These are phyloP conservation scores for Mus spretus DNA, from an alignment of 2,797 vertebrate genomes.

Conservation along the genomic window DNA sequence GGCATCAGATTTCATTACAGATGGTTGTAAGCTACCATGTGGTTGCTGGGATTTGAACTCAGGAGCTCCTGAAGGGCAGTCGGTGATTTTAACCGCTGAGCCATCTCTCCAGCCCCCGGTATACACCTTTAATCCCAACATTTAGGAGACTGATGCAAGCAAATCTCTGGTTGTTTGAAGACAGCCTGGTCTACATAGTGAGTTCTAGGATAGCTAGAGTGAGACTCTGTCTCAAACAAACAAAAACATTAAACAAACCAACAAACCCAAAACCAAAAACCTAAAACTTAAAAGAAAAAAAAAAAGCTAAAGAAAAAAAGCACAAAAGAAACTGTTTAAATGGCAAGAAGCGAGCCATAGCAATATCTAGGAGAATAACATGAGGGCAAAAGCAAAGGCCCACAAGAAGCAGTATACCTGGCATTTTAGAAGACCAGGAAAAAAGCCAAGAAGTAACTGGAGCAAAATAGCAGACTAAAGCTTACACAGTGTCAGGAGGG, in stretches of 20 bases:
- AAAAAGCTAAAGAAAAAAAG: not conserved
- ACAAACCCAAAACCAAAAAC: not conserved
- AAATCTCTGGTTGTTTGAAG: not conserved
- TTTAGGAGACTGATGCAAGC: not conserved
- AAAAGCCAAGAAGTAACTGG: not conserved
- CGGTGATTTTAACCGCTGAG: no score
- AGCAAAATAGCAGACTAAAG: not conserved
- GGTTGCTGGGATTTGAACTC: no score
- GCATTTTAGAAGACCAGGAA: not conserved
- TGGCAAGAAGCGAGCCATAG: not conserved
- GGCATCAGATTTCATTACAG: no score
- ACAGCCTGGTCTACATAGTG: not conserved
- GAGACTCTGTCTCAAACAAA: not conserved
- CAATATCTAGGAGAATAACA: not conserved
- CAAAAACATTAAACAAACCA: not conserved
- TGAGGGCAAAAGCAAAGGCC: not conserved
- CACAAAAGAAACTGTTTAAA: not conserved
- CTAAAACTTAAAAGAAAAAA: not conserved
- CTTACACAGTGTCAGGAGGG: not conserved
- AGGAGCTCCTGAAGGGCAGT: no score
- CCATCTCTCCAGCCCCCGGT: no score
- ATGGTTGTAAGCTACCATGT: no score
- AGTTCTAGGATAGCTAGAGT: not conserved
- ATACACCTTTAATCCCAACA: not conserved
- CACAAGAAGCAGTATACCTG: not conserved